Conservation (phyloP, 2,797 vertebrate genomes). For the Cyclura pinguis region DNA sequence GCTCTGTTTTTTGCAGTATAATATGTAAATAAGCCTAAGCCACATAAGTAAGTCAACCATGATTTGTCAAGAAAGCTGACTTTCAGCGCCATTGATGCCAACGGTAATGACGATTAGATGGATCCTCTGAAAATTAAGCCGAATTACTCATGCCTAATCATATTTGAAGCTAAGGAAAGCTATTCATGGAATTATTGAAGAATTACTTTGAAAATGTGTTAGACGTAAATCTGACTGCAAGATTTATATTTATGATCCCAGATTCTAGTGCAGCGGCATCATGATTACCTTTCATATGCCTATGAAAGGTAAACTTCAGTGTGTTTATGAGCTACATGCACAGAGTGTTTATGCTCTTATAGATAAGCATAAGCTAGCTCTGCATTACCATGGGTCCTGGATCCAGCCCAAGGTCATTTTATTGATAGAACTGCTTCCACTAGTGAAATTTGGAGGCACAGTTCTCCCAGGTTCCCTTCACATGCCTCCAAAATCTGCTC, state of each 20-base stretch:
- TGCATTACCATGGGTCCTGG: neutral
- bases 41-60: neutral
- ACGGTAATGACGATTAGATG: neutral
- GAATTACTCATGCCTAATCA: neutral
- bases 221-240: neutral
- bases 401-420: neutral
- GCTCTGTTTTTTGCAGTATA: neutral
- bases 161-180: neutral
- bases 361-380: neutral
- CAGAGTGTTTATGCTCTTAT: neutral
- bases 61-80: neutral
- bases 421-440: too few species aligned
- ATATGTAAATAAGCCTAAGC: neutral
- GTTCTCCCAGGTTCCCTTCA: too few species aligned
- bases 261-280: neutral
- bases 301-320: neutral
- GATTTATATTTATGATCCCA: neutral
- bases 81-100: neutral
- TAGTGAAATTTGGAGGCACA: too few species aligned
- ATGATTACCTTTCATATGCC: neutral
- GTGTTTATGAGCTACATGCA: neutral
- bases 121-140: neutral
- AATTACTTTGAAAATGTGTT: neutral
- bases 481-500: too few species aligned
- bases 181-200: constrained; percentile 7